Percentiles rank a stretch among this genome's conserved stretches.
phyloP scores from a whole-genome alignment of 2,113 vertebrate genomes.

The Rhea pennata region DNA sequence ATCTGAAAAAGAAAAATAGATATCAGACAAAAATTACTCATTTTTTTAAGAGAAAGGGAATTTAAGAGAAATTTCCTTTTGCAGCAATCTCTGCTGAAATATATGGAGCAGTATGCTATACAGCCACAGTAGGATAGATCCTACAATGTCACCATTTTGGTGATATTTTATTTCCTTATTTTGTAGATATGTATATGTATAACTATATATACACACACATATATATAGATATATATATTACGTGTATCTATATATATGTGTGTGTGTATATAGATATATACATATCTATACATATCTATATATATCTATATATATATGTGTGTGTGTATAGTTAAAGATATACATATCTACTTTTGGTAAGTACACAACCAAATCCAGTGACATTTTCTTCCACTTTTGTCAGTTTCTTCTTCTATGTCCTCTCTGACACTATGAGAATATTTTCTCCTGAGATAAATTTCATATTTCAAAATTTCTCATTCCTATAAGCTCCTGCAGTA shows the following conservation, averaged over 20 bases:
- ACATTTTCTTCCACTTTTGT: not conserved
- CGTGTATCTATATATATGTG: too few species aligned
- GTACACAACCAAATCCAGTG: rapidly evolving
- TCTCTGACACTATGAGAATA: not conserved
- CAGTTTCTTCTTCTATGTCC: not conserved
- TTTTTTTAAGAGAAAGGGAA: not conserved
- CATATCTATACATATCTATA: too few species aligned
- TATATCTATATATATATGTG: too few species aligned
- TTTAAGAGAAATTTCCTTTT: not conserved
- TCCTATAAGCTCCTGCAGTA: not conserved
- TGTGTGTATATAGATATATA: too few species aligned
- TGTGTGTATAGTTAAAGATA: too few species aligned
- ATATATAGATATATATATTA: too few species aligned
- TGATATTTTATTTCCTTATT: not conserved
- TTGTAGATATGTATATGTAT: not conserved
- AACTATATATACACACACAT: too few species aligned
- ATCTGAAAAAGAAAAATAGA: not conserved
- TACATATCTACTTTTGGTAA: not conserved
- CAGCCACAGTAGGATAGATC: not conserved
- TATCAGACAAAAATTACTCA: not conserved
- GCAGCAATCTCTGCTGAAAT: not conserved
- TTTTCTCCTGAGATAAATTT: not conserved
- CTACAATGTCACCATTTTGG: not conserved
- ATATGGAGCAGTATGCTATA: not conserved
- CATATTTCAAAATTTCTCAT: not conserved